Percentiles rank a stretch among this genome's conserved stretches.
These are phyloP conservation scores for Discoglossus pictus DNA, from an alignment of 2,797 vertebrate genomes.

Conservation along the genomic window DNA sequence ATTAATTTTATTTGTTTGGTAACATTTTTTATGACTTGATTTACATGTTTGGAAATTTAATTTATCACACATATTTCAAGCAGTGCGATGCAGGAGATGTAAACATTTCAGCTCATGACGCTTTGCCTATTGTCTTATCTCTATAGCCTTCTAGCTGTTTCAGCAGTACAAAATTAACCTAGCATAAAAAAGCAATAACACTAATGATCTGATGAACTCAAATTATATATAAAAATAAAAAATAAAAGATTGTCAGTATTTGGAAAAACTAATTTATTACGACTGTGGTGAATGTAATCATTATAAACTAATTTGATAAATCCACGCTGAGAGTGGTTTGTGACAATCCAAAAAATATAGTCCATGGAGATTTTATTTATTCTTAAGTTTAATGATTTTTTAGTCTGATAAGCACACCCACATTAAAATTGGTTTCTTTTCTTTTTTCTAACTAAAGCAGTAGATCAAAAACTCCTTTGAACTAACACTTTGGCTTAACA, in stretches of 20 bases:
- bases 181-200: constrained; percentile 45
- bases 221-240: constrained; percentile 39
- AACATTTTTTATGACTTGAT: constrained; percentile 42
- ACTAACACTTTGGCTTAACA: constrained; percentile 32
- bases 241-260: constrained; percentile 20
- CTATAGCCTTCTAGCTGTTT: constrained; percentile 40
- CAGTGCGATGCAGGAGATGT: constrained; percentile 42
- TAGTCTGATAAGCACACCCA: constrained; percentile 25
- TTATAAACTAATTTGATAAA: constrained; percentile 43
- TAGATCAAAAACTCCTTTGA: constrained; percentile 42
- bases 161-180: constrained; percentile 47
- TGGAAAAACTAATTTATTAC: constrained; percentile 31
- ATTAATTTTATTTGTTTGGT: constrained; percentile 44
- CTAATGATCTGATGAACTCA: constrained; percentile 45
- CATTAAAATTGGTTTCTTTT: constrained; percentile 14
- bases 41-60: constrained; percentile 39
- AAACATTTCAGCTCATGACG: constrained; percentile 29
- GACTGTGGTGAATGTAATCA: constrained; percentile 30
- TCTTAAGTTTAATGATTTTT: constrained; percentile 21
- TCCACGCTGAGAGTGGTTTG: constrained; percentile 24
- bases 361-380: constrained; percentile 19
- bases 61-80: constrained; percentile 42
- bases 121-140: constrained; percentile 20
- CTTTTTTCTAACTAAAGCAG: constrained; percentile 3
- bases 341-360: constrained; percentile 24